A percentile compares a stretch with the other conserved stretches of the same genome.
Evolutionary conservation across 64 coral and sea anemone species (phyloP).

Genomic region (Anthopleura sola): DNA sequence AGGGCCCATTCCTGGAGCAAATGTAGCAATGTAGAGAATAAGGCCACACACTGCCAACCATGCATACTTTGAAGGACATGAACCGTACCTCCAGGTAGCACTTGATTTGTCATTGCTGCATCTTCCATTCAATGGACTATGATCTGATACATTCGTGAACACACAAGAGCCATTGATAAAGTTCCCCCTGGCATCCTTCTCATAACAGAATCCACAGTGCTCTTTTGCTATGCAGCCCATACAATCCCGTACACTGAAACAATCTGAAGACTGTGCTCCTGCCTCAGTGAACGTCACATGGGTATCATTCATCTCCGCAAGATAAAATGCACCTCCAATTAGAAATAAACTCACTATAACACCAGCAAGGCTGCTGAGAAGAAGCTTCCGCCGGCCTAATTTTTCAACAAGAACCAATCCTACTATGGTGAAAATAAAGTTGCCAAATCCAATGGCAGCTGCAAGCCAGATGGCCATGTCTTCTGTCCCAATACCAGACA

Average conservation of each 20-base stretch:
- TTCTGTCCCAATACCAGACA: constrained; percentile 78
- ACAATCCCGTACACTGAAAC: constrained; percentile 30
- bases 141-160: constrained; percentile 34
- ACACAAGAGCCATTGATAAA: constrained; percentile 79
- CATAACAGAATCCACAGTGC: constrained; percentile 84
- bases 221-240: constrained; percentile 49
- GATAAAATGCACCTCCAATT: constrained; percentile 73
- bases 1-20: constrained; percentile 91
- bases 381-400: constrained; percentile 82
- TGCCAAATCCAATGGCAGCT: constrained; percentile 79
- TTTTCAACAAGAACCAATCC: constrained; percentile 85
- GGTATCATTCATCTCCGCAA: constrained; percentile 49
- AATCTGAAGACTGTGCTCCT: not conserved
- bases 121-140: constrained; percentile 51
- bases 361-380: constrained; percentile 70
- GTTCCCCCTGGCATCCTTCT: constrained; percentile 13
- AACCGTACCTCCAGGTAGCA: constrained; percentile 32
- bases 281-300: constrained; percentile 35
- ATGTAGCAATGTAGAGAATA: constrained; percentile 68
- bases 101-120: constrained; percentile 24
- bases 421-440: constrained; percentile 82
- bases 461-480: constrained; percentile 80
- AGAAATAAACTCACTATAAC: constrained; percentile 73
- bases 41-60: constrained; percentile 74
- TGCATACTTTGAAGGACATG: constrained; percentile 79